Evolutionary conservation across 2,888 invertebrate species (phyloP).

Genomic region (Nymphalis urticae): DNA sequence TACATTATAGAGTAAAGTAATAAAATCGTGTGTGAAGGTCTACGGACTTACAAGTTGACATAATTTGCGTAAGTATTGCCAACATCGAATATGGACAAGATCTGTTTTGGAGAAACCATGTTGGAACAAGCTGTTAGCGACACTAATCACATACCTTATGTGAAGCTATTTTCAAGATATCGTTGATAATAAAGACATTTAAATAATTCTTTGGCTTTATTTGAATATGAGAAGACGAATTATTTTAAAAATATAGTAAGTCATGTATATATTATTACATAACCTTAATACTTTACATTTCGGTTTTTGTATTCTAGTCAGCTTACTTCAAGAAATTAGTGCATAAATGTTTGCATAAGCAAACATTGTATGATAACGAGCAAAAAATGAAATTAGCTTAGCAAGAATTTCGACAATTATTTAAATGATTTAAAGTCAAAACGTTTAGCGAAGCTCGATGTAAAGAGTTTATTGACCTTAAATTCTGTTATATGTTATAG

Average conservation of each 20-base stretch:
- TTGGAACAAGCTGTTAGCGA: slow-evolving; percentile 30
- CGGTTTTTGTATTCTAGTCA: neutral
- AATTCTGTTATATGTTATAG: slow-evolving; percentile 6
- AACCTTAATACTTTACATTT: neutral
- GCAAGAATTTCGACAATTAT: neutral
- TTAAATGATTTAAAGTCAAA: neutral
- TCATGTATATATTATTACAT: neutral
- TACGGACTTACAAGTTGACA: slow-evolving; percentile 43
- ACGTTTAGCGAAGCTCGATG: neutral
- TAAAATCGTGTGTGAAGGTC: slow-evolving; percentile 36
- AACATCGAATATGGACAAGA: slow-evolving; percentile 40
- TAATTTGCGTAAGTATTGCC: slow-evolving; percentile 42
- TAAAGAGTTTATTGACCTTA: slow-evolving; percentile 18
- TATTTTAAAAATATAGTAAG: neutral
- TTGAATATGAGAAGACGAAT: neutral
- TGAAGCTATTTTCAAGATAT: neutral
- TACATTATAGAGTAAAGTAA: slow-evolving; percentile 30
- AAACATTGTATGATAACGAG: neutral
- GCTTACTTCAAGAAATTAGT: neutral
- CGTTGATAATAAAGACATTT: slow-evolving; percentile 1
- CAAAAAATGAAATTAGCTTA: neutral
- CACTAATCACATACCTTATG: slow-evolving; percentile 21
- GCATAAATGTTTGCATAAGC: too few species aligned
- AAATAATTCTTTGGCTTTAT: neutral
- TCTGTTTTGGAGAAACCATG: slow-evolving; percentile 31